Evolutionary conservation across 2,113 vertebrate species (phyloP).

Genomic region (Semnornis frantzii): DNA sequence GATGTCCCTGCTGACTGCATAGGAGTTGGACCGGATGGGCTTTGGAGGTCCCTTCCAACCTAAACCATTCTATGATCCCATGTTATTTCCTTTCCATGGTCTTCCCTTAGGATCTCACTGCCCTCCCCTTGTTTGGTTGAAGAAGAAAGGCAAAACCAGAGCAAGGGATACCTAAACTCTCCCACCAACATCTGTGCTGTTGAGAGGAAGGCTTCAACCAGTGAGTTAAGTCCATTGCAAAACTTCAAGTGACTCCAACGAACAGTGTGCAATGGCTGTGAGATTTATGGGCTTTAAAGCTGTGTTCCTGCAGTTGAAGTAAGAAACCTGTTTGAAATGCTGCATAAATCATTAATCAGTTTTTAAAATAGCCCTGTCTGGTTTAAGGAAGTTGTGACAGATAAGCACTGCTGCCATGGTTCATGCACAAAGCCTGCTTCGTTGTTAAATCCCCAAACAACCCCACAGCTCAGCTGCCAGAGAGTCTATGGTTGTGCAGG

Average conservation of each 20-base stretch:
- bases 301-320: not conserved
- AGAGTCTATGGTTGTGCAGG: not conserved
- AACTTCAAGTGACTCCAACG: not conserved
- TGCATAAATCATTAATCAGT: not conserved
- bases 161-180: not conserved
- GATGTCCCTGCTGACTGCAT: no score
- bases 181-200: not conserved
- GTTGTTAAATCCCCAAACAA: not conserved
- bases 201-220: not conserved
- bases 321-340: not conserved
- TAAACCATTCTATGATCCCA: no score
- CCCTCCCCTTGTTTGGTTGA: not conserved
- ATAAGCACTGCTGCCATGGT: not conserved
- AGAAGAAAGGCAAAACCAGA: not conserved
- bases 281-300: conserved; percentile 12
- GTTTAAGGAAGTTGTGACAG: not conserved
- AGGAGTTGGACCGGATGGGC: no score
- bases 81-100: not conserved
- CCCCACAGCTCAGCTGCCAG: not conserved
- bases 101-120: not conserved
- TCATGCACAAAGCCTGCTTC: not conserved
- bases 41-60: no score
- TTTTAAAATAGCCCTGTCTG: not conserved
- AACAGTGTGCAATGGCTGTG: not conserved
- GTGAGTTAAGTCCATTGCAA: conserved; percentile 15